Base-by-base conservation (phyloP, 2,113 vertebrate genomes). In the Callorhinus ursinus region DNA sequence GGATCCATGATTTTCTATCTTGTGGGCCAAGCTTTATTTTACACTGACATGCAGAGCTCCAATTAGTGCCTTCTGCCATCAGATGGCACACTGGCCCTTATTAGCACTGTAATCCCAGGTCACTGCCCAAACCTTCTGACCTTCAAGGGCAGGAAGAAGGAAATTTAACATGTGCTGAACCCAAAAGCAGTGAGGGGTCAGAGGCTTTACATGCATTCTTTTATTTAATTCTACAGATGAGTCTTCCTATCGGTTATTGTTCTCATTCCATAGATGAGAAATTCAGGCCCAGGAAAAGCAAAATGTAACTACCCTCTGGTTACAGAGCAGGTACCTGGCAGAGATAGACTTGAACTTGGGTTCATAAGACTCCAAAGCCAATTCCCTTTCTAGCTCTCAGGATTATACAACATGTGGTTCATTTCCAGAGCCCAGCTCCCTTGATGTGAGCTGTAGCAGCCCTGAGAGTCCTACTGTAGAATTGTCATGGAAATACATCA, bases 71-170 rank as follows among this genome's bases (percentile, higher is more conserved):
- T 65, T 69, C 79, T 89, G 84, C 88, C 95, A 72, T 89, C 88
- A 87, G 92, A 92, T 81, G 79, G 96, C 88, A 92, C 84, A 82
- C 55, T 42, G 92, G 92, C 79, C 65, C 79, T 63, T 2, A 5
- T 63, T 2, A 5, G 7, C 57, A 36, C 79, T 3, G 31, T 8
- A 19, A 46, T 46, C 72, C 57, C 31, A 67, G n/a, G 91, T 36
- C 81, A 51, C 33, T 9, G 85, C 26, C 46, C 76, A 94, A 93
- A 65, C 22, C 57, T 55, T 61, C 26, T 87, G 69, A 81, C 53
- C 80, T 95, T 94, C 36, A 22, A 21, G 63, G 67, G 46, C 86
- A 77, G 28, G 21, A 88, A 71, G 42, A 77, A 95, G 72, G 80
- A 79, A 71, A 39, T 26, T 31, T 2, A 18, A 46, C 28, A 21